phyloP scores from a whole-genome alignment of 2,888 invertebrate genomes.

The Mimas tiliae region DNA sequence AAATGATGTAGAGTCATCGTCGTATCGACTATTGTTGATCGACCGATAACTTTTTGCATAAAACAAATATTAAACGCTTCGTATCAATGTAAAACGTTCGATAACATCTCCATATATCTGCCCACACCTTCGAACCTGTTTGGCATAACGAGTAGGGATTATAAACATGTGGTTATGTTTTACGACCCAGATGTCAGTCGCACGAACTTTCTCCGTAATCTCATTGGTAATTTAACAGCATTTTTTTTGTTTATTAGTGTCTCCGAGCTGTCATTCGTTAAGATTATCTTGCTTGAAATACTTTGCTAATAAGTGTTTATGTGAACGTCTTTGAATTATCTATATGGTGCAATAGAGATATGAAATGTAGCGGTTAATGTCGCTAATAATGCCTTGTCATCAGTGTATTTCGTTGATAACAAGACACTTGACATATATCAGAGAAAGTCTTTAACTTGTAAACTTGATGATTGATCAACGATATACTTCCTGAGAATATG shows the following conservation, averaged over 20 bases:
- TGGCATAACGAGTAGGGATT: slow-evolving; percentile 57
- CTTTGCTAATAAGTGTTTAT: slow-evolving; percentile 1
- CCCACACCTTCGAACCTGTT: slow-evolving; percentile 57
- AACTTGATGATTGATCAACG: background rate
- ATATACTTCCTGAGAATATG: no score
- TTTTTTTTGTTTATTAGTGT: slow-evolving; percentile 22
- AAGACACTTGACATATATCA: background rate
- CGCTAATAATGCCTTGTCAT: background rate
- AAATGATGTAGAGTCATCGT: slow-evolving; percentile 11
- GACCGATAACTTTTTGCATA: slow-evolving; percentile 35
- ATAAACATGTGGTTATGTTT: slow-evolving; percentile 40
- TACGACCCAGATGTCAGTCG: slow-evolving; percentile 49
- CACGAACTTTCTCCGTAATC: slow-evolving; percentile 57
- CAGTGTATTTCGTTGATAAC: slow-evolving; percentile 2
- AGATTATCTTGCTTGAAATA: slow-evolving; percentile 3
- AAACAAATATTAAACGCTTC: slow-evolving; percentile 10
- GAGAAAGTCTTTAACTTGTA: background rate
- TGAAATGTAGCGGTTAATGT: background rate
- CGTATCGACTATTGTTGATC: slow-evolving; percentile 26
- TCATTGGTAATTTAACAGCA: slow-evolving; percentile 38
- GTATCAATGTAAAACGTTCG: slow-evolving; percentile 10
- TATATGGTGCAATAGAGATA: slow-evolving; percentile 1
- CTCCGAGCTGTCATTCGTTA: background rate
- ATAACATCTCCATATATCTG: slow-evolving; percentile 35
- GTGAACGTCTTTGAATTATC: background rate